A percentile compares a stretch with the other conserved stretches of the same genome.
phyloP scores from a whole-genome alignment of 2,113 vertebrate species.

The Lota lota region DNA sequence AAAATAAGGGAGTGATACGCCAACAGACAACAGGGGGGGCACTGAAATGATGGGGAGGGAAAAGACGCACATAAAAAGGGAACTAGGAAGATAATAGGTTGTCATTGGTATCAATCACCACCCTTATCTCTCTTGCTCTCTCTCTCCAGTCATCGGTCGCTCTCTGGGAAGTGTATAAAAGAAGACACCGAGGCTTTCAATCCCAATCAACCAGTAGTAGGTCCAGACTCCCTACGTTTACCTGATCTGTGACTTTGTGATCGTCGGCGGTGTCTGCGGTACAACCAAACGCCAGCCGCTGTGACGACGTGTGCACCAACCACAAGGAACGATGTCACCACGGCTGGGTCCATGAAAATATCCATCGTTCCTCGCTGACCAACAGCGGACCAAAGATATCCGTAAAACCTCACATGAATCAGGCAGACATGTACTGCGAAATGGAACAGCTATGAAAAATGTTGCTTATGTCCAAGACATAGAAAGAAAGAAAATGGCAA shows the following conservation, averaged over 20 bases:
- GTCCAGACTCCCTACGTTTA: constrained; percentile 19
- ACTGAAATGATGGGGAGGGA: no score
- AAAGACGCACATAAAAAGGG: no score
- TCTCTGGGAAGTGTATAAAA: no score
- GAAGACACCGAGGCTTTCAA: no score
- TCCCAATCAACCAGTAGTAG: neutral
- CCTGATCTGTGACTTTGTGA: constrained; percentile 24
- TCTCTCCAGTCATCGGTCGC: no score
- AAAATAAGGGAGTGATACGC: no score
- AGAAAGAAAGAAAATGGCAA: no score
- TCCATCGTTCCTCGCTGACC: constrained; percentile 48
- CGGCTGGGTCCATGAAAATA: constrained; percentile 44
- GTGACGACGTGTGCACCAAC: constrained; percentile 67
- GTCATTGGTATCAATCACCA: no score
- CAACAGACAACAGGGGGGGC: no score
- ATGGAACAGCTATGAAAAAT: neutral
- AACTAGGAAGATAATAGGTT: no score
- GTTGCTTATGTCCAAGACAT: neutral
- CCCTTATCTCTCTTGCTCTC: no score
- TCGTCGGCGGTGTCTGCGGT: constrained; percentile 25
- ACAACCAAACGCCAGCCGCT: constrained; percentile 71
- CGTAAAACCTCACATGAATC: neutral
- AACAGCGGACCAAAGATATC: neutral
- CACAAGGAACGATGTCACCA: constrained; percentile 63
- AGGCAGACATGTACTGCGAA: neutral